Percentiles rank a stretch among this genome's conserved stretches.
Evolutionary conservation across 1,140 invertebrate genomes (phyloP).

Genomic region (Nasonia giraulti): DNA sequence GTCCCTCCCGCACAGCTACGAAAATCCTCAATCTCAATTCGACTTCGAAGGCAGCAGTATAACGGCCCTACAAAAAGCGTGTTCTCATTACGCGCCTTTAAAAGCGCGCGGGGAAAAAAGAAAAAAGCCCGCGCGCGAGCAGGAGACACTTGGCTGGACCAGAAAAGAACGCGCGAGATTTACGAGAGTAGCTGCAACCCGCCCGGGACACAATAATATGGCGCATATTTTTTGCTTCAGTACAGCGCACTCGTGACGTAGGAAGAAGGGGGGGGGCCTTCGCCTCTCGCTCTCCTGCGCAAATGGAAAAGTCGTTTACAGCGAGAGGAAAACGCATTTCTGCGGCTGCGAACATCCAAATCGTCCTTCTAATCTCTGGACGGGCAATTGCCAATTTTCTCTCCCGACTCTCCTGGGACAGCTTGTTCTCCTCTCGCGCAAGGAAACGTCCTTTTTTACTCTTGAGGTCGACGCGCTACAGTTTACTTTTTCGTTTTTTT

Average conservation of each 20-base stretch:
- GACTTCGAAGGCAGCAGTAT: neutral
- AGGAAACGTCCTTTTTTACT: neutral
- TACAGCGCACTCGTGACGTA: neutral
- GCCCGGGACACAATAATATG: neutral
- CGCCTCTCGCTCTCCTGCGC: neutral
- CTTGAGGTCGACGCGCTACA: too few relatives aligned
- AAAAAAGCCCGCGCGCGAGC: neutral
- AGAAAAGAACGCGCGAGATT: neutral
- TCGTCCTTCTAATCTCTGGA: constrained; percentile 34
- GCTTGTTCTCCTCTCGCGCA: neutral
- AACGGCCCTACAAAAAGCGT: neutral
- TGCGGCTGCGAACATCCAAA: neutral
- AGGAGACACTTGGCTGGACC: neutral
- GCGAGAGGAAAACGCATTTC: neutral
- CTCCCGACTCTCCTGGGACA: neutral
- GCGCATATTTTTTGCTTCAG: neutral
- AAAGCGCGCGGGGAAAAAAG: neutral
- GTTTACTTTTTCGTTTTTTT: too few relatives aligned
- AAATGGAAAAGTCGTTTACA: constrained; percentile 39
- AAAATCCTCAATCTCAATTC: neutral
- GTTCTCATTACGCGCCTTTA: neutral
- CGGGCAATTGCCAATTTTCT: constrained; percentile 38
- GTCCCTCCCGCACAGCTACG: too few relatives aligned
- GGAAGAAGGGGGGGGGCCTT: neutral
- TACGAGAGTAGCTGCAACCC: constrained; percentile 1